phyloP scores from a whole-genome alignment of 2,113 vertebrate species.

The Cinclus cinclus region DNA sequence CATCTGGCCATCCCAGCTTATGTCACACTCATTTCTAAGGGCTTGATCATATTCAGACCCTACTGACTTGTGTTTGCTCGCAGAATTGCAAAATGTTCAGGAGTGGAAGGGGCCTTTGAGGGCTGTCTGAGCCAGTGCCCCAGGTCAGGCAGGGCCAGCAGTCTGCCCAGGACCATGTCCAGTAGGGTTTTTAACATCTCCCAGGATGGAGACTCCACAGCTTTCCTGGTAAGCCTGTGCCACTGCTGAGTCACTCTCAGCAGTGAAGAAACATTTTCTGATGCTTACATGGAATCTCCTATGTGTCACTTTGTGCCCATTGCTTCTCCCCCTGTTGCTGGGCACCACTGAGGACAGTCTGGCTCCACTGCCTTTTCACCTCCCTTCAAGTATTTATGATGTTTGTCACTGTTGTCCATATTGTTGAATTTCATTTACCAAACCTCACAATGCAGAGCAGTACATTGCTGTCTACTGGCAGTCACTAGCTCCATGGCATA shows the following conservation, averaged over 20 bases:
- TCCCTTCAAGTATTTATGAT: background rate
- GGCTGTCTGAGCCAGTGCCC: rapidly evolving
- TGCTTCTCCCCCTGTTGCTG: background rate
- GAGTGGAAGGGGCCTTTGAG: background rate
- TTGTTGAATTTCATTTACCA: background rate
- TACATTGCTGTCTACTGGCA: background rate
- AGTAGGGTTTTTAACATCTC: background rate
- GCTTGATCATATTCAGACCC: background rate
- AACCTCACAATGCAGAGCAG: background rate
- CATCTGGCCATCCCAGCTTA: background rate
- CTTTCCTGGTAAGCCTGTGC: background rate
- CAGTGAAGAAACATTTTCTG: background rate
- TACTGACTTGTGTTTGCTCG: background rate
- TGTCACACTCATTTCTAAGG: background rate
- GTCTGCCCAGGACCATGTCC: background rate
- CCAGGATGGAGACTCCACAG: background rate
- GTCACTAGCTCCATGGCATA: background rate
- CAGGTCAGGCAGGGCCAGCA: background rate
- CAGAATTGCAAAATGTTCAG: background rate
- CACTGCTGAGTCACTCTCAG: background rate
- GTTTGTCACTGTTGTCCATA: background rate
- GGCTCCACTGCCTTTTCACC: background rate
- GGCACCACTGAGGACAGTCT: background rate
- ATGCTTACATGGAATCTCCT: background rate
- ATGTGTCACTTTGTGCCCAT: background rate